Conservation (phyloP, 30 jellyfish, hydroid and myxozoan species). For the Chironex yamaguchii region DNA sequence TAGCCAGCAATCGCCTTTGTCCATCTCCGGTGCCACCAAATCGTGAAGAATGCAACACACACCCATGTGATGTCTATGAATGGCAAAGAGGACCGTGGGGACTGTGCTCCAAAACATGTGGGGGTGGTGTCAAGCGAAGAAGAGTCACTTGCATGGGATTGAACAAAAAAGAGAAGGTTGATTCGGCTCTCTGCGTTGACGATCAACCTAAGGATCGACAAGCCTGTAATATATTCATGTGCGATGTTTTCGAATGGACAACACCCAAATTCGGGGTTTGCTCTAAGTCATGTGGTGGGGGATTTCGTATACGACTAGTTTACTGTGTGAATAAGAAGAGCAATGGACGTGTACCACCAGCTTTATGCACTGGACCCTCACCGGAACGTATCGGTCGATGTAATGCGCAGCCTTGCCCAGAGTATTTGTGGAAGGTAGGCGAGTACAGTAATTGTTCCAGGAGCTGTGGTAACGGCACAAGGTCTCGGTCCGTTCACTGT, state of each 20-base stretch:
- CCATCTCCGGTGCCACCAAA: slow-evolving; percentile 71
- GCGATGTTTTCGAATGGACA: slow-evolving; percentile 78
- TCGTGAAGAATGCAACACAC: slow-evolving; percentile 42
- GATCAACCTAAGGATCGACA: slow-evolving; percentile 41
- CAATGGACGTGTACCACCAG: slow-evolving; percentile 57
- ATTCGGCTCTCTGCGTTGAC: slow-evolving; percentile 40
- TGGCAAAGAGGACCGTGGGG: slow-evolving; percentile 84
- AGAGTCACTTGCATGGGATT: slow-evolving; percentile 49
- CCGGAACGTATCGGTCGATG: slow-evolving; percentile 85
- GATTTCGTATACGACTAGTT: slow-evolving; percentile 72
- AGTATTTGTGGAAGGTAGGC: slow-evolving; percentile 73
- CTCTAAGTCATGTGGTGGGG: slow-evolving; percentile 93
- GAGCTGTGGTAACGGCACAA: slow-evolving; percentile 87
- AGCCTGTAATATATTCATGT: slow-evolving; percentile 69
- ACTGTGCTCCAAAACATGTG: slow-evolving; percentile 80
- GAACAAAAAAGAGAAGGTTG: slow-evolving; percentile 16
- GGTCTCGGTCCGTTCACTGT: slow-evolving; percentile 67
- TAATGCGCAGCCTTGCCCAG: slow-evolving; percentile 84
- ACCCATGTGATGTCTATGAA: slow-evolving; percentile 67
- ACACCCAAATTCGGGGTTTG: slow-evolving; percentile 72
- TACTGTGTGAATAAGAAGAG: slow-evolving; percentile 76
- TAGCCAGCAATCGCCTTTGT: slow-evolving; percentile 47
- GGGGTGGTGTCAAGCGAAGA: slow-evolving; percentile 80
- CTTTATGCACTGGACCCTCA: slow-evolving; percentile 87
- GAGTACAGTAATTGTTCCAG: slow-evolving; percentile 77